A percentile compares a stretch with the other conserved stretches of the same genome.
These are phyloP conservation scores for Brachypteracias leptosomus DNA, from an alignment of 2,113 vertebrate species.

Conservation along the genomic window DNA sequence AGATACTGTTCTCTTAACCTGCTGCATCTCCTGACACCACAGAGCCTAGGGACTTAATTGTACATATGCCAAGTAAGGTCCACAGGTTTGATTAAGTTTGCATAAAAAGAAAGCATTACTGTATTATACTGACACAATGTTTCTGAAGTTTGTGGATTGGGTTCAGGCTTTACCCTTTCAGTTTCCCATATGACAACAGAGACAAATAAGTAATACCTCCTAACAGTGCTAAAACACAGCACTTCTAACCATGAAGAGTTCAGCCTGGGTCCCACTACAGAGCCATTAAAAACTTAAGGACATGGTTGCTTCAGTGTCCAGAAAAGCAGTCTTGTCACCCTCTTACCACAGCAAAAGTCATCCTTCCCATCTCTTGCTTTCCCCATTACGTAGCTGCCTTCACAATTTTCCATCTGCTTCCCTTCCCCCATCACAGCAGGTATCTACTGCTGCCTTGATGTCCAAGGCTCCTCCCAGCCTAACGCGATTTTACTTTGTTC, in stretches of 20 bases:
- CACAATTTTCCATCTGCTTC: neutral
- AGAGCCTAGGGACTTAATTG: neutral
- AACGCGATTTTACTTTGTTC: neutral
- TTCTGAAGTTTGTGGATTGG: neutral
- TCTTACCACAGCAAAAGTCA: neutral
- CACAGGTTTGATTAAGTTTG: neutral
- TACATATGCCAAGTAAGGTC: fast-evolving
- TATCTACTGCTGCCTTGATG: neutral
- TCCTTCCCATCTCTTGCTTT: neutral
- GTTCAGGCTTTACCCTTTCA: neutral
- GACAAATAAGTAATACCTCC: neutral
- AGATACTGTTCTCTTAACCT: neutral
- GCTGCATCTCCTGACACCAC: neutral
- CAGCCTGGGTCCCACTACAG: neutral
- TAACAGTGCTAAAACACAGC: neutral
- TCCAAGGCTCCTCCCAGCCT: neutral
- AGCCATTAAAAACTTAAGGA: neutral
- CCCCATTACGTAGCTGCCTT: neutral
- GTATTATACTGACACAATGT: neutral
- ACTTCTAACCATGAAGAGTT: neutral
- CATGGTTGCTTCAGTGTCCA: neutral
- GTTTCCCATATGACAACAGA: neutral
- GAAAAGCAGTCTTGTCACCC: neutral
- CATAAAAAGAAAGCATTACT: neutral
- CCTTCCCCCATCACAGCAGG: neutral